Conservation (phyloP, 2,888 invertebrate genomes). For the Panzeria rudis region DNA sequence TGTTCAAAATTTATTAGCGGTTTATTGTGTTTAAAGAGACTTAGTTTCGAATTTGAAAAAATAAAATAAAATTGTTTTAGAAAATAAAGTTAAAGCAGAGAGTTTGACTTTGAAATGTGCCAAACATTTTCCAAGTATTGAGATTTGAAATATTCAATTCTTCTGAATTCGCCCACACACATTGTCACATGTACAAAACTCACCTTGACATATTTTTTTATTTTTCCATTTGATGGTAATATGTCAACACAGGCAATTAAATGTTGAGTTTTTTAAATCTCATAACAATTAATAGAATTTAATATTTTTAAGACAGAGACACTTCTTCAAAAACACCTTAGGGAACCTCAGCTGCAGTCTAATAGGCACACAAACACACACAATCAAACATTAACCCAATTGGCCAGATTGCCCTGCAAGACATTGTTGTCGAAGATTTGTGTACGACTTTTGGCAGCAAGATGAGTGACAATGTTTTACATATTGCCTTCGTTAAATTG, state of each 20-base stretch:
- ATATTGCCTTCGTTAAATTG: too few relatives aligned
- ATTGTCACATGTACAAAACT: not conserved
- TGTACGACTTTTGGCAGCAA: too few relatives aligned
- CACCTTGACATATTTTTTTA: conserved; percentile 43
- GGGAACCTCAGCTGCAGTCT: conserved; percentile 70
- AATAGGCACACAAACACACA: not conserved
- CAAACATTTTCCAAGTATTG: conserved; percentile 28
- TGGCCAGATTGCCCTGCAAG: too few relatives aligned
- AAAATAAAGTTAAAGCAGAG: not conserved
- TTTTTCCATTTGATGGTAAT: conserved; percentile 26
- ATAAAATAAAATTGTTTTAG: not conserved
- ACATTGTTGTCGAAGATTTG: too few relatives aligned
- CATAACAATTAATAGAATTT: conserved; percentile 9
- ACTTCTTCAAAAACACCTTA: conserved; percentile 66
- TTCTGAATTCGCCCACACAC: conserved; percentile 51
- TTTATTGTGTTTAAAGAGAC: not conserved
- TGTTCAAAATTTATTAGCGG: conserved; percentile 22
- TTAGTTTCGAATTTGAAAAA: not conserved
- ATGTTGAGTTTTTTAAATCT: conserved; percentile 35
- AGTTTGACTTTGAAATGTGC: not conserved
- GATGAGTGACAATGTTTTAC: too few relatives aligned
- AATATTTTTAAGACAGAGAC: conserved; percentile 14
- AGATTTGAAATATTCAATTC: not conserved
- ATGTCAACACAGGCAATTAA: conserved; percentile 70
- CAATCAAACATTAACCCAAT: not conserved